phyloP scores from a whole-genome alignment of 2,797 vertebrate genomes.

The Schizothorax lantsangensis region DNA sequence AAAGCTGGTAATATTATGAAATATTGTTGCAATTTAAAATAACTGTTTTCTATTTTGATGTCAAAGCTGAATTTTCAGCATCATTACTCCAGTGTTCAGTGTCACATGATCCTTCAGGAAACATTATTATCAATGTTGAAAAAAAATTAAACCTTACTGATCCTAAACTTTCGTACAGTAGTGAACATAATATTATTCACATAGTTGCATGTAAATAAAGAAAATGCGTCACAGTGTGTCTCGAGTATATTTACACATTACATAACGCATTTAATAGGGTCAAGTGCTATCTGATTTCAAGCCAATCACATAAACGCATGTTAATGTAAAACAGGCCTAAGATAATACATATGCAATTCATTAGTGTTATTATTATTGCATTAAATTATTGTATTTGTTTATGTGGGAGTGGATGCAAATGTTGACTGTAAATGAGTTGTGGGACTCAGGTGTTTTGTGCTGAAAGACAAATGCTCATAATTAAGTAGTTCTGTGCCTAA shows the following conservation, averaged over 20 bases:
- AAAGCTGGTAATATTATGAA: not conserved
- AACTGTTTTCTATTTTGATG: not conserved
- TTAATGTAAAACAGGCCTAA: not conserved
- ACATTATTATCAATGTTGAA: not conserved
- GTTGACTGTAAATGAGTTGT: constrained; percentile 59
- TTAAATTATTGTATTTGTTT: constrained; percentile 52
- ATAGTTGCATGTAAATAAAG: not conserved
- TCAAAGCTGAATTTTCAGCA: not conserved
- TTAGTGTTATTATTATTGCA: constrained; percentile 43
- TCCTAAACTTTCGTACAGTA: not conserved
- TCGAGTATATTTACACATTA: not conserved
- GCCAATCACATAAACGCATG: not conserved
- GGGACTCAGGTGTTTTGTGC: constrained; percentile 42
- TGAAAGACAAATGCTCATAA: constrained; percentile 50
- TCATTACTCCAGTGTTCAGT: not conserved
- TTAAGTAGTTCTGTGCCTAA: constrained; percentile 48
- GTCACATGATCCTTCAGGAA: not conserved
- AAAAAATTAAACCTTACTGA: not conserved
- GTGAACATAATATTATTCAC: not conserved
- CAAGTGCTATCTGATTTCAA: not conserved
- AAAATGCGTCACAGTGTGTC: not conserved
- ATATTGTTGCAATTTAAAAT: not conserved
- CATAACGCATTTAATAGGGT: not conserved
- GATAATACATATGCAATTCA: constrained; percentile 45
- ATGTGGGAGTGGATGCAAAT: constrained; percentile 48